These are phyloP conservation scores for Erebia palarica DNA, from an alignment of 2,888 invertebrate species.

Conservation along the genomic window DNA sequence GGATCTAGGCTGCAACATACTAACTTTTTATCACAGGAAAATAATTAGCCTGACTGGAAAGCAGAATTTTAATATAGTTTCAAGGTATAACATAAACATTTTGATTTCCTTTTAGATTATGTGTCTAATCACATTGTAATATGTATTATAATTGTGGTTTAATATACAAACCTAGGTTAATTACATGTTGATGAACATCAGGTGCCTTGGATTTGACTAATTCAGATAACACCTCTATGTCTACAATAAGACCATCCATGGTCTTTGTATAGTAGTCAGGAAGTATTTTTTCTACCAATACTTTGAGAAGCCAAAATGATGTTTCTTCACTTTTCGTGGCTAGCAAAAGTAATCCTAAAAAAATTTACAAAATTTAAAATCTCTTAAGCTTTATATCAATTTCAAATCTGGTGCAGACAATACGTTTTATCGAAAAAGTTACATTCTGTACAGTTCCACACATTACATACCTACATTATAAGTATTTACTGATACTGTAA, in stretches of 20 bases:
- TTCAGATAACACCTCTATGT: constrained; percentile 94
- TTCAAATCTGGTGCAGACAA: no score
- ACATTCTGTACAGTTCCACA: no score
- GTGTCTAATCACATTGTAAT: no score
- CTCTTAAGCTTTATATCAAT: neutral
- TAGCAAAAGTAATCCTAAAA: constrained; percentile 88
- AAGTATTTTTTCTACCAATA: constrained; percentile 92
- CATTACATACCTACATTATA: no score
- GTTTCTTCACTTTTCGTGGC: constrained; percentile 95
- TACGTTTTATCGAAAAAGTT: no score
- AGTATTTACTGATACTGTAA: no score
- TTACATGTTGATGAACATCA: constrained; percentile 90
- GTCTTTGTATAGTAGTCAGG: constrained; percentile 95
- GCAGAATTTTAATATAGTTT: no score
- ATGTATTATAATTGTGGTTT: neutral
- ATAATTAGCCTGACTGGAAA: no score
- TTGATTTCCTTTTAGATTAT: no score
- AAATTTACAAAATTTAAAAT: neutral
- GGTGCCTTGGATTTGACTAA: constrained; percentile 92
- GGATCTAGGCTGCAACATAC: no score
- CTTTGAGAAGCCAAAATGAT: constrained; percentile 95
- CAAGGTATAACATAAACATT: no score
- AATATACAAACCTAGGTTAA: constrained; percentile 83
- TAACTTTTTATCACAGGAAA: no score
- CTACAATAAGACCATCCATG: constrained; percentile 94